Conservation (phyloP, 2,888 invertebrate species). For the Phalera bucephala region DNA sequence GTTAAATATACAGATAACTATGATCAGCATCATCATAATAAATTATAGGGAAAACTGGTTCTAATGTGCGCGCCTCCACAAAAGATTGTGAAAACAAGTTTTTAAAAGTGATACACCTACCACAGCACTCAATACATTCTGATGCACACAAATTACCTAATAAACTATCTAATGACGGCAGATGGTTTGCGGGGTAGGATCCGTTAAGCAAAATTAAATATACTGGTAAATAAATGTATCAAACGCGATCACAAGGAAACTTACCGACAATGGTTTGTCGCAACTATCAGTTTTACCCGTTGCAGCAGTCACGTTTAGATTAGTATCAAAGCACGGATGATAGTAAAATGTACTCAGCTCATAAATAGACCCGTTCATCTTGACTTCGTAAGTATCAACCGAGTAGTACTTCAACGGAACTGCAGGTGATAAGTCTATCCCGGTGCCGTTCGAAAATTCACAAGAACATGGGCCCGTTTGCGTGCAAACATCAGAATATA, state of each 20-base stretch:
- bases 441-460: slow-evolving; percentile 74
- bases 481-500: slow-evolving; percentile 54
- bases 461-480: slow-evolving; percentile 64
- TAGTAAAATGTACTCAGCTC: slow-evolving; percentile 61
- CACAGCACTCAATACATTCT: background rate
- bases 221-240: no score
- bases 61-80: background rate
- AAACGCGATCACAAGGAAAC: slow-evolving; percentile 33
- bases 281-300: slow-evolving; percentile 37
- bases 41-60: slow-evolving; percentile 1
- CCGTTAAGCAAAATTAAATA: background rate
- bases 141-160: no score
- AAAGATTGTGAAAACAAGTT: slow-evolving; percentile 15
- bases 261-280: slow-evolving; percentile 52
- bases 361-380: slow-evolving; percentile 38
- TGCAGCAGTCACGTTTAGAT: slow-evolving; percentile 33
- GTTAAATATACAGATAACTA: no score
- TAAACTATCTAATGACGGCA: no score
- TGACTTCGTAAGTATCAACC: slow-evolving; percentile 42
- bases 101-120: slow-evolving; percentile 1
- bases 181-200: no score
- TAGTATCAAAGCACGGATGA: slow-evolving; percentile 66
- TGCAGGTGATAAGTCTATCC: slow-evolving; percentile 65
- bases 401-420: slow-evolving; percentile 49
- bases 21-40: no score